Evolutionary conservation across 1,140 invertebrate genomes (phyloP).

Genomic region (Triops cancriformis): DNA sequence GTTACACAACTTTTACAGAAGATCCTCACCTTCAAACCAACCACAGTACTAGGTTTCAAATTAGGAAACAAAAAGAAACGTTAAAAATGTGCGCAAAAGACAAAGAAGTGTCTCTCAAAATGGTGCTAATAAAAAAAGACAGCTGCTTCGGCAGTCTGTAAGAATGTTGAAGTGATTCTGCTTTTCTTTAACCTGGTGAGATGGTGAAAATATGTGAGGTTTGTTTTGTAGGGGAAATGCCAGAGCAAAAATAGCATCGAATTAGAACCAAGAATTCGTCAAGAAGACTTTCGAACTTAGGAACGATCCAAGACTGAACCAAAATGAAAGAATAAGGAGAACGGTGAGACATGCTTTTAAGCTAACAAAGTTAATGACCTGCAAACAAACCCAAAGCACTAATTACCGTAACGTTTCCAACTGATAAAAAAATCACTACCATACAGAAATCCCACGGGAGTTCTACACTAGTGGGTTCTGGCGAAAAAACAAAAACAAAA

Average conservation of each 20-base stretch:
- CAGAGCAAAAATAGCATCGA: not conserved
- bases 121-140: not conserved
- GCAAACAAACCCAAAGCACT: not conserved
- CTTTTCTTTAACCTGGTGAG: not conserved
- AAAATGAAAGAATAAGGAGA: not conserved
- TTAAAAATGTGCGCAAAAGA: not conserved
- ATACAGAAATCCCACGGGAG: not conserved
- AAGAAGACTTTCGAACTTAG: not conserved
- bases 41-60: not conserved
- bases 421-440: not conserved
- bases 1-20: not conserved
- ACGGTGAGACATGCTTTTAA: not conserved
- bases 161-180: not conserved
- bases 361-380: not conserved
- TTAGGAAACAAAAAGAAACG: not conserved
- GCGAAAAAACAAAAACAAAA: not conserved
- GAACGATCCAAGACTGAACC: not conserved
- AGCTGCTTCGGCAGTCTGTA: not conserved
- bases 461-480: constrained; percentile 3
- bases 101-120: not conserved
- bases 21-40: not conserved
- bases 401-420: constrained; percentile 1
- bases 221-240: not conserved
- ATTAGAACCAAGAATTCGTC: not conserved
- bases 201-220: not conserved